A percentile compares a stretch with the other conserved stretches of the same genome.
These are phyloP conservation scores for Diarsia mendica DNA, from an alignment of 2,888 invertebrate genomes.

Conservation along the genomic window DNA sequence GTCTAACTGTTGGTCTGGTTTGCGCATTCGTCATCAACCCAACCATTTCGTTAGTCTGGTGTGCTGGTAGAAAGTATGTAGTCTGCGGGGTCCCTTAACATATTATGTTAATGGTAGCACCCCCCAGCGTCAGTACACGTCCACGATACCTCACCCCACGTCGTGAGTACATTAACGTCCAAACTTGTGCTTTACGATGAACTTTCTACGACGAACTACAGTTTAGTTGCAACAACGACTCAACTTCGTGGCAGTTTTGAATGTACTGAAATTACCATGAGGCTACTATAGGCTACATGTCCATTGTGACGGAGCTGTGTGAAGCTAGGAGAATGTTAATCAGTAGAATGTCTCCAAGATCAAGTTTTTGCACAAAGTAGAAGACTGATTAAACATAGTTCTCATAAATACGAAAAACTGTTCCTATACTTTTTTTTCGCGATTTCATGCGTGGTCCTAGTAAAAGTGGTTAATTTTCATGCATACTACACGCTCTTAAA, in stretches of 20 bases:
- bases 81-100: background rate
- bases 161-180: constrained; percentile 1
- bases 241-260: constrained; percentile 11
- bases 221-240: constrained; percentile 15
- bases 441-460: too few relatives aligned
- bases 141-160: constrained; percentile 1
- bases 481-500: background rate
- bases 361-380: background rate
- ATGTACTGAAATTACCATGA: constrained; percentile 14
- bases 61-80: too few relatives aligned
- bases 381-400: background rate
- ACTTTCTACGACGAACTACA: background rate
- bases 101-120: background rate
- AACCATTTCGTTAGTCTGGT: too few relatives aligned
- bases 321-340: background rate
- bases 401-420: background rate
- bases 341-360: background rate
- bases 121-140: background rate
- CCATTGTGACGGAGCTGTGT: background rate
- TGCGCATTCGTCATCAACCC: too few relatives aligned
- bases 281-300: background rate
- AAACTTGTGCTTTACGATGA: constrained; percentile 43
- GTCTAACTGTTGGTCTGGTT: too few relatives aligned
- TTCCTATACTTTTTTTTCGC: too few relatives aligned
- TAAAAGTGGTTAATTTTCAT: background rate